Base-by-base conservation (phyloP, 2,888 invertebrate genomes). In the Pheosia gnoma region DNA sequence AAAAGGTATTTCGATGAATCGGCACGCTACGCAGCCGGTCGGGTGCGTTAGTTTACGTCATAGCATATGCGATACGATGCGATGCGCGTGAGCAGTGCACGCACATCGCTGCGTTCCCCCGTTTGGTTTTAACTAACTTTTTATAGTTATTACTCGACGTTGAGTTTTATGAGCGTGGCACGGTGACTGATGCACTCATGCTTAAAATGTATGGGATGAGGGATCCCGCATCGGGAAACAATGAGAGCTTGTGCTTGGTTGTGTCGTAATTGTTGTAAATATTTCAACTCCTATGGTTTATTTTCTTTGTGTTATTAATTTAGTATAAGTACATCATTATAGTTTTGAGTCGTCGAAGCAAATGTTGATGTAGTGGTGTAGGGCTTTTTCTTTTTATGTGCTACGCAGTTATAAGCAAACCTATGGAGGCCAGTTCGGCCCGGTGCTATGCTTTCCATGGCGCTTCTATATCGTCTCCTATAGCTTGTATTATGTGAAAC, bases 121-220 rank as follows among this genome's bases (percentile, higher is more conserved):
- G 81, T 84, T 81, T 81, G 74, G 78, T 82, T 83, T 76, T 76
- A 74, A 75, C 75, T 66, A 67, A 66, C 75, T 72, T 78, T 77
- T 82, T 83, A 87, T 85, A 77, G 80, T 83, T 84, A 85, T 84
- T 81, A 77, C 77, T 73, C 73, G 81, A 60, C 72, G 74, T 78
- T 70, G 75, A 82, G 71, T 75, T 86, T 87, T 86, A 89, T 86
- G 83, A 70, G 74, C 73, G 69, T 71, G 63, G 65, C 64, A 68
- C 77, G 81, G 74, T 83, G 87, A 87, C 78, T 82, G 84, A 87
- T 78, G 71, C 66, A 72, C 70, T 71, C 69, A 71, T 68, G 63
- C 47, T 53, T 51, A 7, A 25, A 37, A 25, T 53, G 10, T 53
- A 2, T 37, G 4, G 11, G 4, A 37, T 37, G 56, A 37, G 53